Evolutionary conservation across 2,113 vertebrate genomes (phyloP).

Genomic region (Fregata magnificens): DNA sequence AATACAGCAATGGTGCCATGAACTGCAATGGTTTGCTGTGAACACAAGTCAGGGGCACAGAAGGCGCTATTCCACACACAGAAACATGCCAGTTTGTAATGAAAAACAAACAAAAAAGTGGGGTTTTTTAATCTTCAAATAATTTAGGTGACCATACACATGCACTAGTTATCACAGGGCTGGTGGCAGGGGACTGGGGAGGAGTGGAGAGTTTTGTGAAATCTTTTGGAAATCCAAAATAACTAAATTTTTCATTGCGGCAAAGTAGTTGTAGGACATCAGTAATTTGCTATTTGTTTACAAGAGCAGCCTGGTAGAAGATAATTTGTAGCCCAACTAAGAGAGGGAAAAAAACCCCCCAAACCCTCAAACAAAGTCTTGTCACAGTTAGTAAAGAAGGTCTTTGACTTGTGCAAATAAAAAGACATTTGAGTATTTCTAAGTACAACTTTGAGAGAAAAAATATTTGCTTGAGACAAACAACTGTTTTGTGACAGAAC

Average conservation of each 20-base stretch:
- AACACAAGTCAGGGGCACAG: not conserved
- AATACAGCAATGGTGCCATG: fast-evolving
- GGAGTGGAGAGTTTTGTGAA: not conserved
- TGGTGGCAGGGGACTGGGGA: not conserved
- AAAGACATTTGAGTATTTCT: conserved; percentile 28
- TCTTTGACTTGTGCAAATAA: conserved; percentile 47
- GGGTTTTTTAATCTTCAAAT: not conserved
- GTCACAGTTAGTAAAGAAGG: not conserved
- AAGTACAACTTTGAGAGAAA: conserved; percentile 3
- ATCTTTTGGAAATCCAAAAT: not conserved
- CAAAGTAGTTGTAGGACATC: not conserved
- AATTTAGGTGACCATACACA: not conserved
- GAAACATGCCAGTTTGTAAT: not conserved
- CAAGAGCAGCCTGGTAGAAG: not conserved
- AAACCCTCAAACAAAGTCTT: not conserved
- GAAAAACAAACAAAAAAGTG: not conserved
- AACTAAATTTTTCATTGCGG: not conserved
- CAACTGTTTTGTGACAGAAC: conserved; percentile 22
- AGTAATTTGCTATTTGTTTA: not conserved
- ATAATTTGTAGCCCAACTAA: not conserved
- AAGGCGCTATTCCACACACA: not conserved
- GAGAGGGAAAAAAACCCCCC: not conserved
- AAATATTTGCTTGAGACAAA: conserved; percentile 63
- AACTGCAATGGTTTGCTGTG: not conserved
- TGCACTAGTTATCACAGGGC: not conserved